phyloP scores from a whole-genome alignment of 2,113 vertebrate species.

The Acinonyx jubatus region DNA sequence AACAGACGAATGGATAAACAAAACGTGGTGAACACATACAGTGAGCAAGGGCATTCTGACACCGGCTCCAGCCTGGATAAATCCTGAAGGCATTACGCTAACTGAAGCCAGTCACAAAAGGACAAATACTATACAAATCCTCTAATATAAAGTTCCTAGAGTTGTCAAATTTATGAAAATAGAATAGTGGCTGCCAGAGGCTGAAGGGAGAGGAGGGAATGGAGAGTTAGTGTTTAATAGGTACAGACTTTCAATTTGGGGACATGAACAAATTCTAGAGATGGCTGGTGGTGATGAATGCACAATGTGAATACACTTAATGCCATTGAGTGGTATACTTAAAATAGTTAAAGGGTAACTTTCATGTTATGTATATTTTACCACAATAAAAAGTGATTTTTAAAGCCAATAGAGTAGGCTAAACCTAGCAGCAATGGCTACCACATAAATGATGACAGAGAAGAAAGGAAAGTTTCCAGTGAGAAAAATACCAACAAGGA shows the following conservation, averaged over 20 bases:
- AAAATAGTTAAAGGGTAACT: neutral
- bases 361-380: neutral
- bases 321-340: neutral
- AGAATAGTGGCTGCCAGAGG: neutral
- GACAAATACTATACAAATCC: neutral
- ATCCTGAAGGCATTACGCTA: neutral
- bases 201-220: accelerated
- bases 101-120: neutral
- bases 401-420: neutral
- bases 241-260: neutral
- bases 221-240: neutral
- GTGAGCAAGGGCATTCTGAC: neutral
- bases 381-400: neutral
- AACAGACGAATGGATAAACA: neutral
- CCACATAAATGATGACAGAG: neutral
- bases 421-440: neutral
- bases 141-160: neutral
- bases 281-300: neutral
- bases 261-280: neutral
- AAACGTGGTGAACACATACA: too few relatives aligned
- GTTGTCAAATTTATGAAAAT: too few relatives aligned
- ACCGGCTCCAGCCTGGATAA: neutral
- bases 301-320: neutral
- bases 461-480: neutral
- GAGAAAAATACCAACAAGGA: neutral